These are phyloP conservation scores for Ptychobarbus kaznakovi DNA, from an alignment of 2,797 vertebrate genomes.

Conservation along the genomic window DNA sequence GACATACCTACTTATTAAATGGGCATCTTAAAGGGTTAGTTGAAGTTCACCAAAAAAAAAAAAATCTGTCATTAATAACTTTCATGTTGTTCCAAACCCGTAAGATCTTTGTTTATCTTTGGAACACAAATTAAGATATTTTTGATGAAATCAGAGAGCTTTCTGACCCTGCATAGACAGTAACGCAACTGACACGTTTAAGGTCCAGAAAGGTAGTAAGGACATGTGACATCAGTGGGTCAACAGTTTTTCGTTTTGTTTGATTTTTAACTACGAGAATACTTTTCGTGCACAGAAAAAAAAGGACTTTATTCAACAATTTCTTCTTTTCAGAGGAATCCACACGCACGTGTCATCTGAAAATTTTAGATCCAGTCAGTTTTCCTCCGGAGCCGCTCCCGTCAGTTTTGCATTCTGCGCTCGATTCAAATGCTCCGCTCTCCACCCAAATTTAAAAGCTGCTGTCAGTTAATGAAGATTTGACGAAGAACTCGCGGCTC, in stretches of 20 bases:
- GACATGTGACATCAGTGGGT: background rate
- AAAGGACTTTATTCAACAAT: background rate
- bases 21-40: background rate
- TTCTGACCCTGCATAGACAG: background rate
- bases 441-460: too few relatives aligned
- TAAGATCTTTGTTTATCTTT: background rate
- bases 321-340: background rate
- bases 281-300: background rate
- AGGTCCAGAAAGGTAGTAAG: background rate
- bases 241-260: background rate
- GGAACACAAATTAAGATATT: background rate
- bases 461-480: too few relatives aligned
- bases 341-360: too few relatives aligned
- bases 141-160: background rate
- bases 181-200: background rate
- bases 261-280: background rate
- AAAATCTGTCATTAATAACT: background rate
- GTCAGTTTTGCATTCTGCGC: too few relatives aligned
- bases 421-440: too few relatives aligned
- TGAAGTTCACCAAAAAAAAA: background rate
- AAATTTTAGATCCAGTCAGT: too few relatives aligned
- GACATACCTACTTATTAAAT: background rate
- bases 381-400: too few relatives aligned
- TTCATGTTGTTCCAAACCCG: background rate
- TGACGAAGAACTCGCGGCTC: too few relatives aligned